Evolutionary conservation across 2,888 invertebrate genomes (phyloP), one percentile per base, ranked within the genome.

Genomic region (Mactromeris polynyma): DNA sequence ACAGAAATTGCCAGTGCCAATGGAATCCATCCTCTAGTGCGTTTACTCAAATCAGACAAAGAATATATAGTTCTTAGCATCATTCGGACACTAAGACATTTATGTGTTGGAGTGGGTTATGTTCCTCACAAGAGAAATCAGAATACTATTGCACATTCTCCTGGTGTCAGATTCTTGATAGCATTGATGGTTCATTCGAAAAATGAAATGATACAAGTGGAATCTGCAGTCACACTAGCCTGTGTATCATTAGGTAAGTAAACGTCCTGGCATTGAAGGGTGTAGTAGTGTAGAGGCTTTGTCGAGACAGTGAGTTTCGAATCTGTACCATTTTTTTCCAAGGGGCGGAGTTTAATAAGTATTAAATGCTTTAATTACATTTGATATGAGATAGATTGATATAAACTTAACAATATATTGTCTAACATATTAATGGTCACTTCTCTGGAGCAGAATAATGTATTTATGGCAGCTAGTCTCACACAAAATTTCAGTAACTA

Each of bases 31-130:
- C 95, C 96, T 0, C 87, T 96, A 36, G 96, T 96, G 3, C 91
- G 95, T 6, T 94, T 96, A 36, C 88, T 96, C 83, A 92, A 95
- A 33, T 95, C 96, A 0, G 94, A 95, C 80, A 95, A 96, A 51
- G 96, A 96, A 84, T 92, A 94, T 78, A 96, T 96, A 73, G 96
- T 96, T 40, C 93, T 96, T 9, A 96, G 96, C 92, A 95, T 95
- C 1, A 95, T 96, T 69, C 92, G 95, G 58, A 95, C 96, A 21
- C 90, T 96, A 54, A 92, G 96, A 42, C 91, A 95, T 87, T 92
- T 96, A 77, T 96, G 96, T 92, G 95, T 96, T 7, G 96, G 96
- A 2, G 95, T 96, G 7, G 96, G 96, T 14, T 96, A 94, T 91
- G 95, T 96, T 19, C 95, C 96, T 1, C 95, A 96, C 85, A 83